phyloP scores from a whole-genome alignment of 2,113 vertebrate species.

The Blennius ocellaris region DNA sequence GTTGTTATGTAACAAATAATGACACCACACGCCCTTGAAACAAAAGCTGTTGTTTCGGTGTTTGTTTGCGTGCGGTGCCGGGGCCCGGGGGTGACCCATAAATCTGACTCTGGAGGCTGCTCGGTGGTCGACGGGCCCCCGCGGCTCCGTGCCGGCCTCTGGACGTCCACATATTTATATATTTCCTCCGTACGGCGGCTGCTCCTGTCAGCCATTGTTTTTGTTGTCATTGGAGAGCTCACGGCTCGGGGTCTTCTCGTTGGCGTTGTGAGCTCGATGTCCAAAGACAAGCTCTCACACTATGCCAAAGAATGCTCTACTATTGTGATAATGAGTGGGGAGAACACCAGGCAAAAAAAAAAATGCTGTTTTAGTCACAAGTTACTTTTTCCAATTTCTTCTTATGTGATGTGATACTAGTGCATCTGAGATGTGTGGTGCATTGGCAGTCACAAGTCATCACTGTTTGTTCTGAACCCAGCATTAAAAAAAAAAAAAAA shows the following conservation, averaged over 20 bases:
- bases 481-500: no score
- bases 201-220: constrained; percentile 77
- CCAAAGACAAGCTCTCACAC: no score
- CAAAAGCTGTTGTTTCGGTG: constrained; percentile 75
- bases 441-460: neutral
- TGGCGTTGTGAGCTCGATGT: constrained; percentile 14
- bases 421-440: no score
- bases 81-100: constrained; percentile 21
- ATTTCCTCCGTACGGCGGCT: constrained; percentile 12
- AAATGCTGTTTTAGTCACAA: no score
- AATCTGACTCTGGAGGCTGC: constrained; percentile 9
- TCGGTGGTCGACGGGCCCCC: constrained; percentile 29
- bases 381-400: no score
- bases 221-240: constrained; percentile 78
- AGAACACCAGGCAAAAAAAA: no score
- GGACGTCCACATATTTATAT: neutral
- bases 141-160: constrained; percentile 28
- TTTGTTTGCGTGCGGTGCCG: constrained; percentile 52
- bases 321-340: no score
- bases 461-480: neutral
- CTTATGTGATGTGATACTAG: no score
- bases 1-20: constrained; percentile 83
- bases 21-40: constrained; percentile 83
- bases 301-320: no score
- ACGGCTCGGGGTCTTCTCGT: constrained; percentile 14